Conservation (phyloP, 1,140 invertebrate species). For the Spodoptera frugiperda region DNA sequence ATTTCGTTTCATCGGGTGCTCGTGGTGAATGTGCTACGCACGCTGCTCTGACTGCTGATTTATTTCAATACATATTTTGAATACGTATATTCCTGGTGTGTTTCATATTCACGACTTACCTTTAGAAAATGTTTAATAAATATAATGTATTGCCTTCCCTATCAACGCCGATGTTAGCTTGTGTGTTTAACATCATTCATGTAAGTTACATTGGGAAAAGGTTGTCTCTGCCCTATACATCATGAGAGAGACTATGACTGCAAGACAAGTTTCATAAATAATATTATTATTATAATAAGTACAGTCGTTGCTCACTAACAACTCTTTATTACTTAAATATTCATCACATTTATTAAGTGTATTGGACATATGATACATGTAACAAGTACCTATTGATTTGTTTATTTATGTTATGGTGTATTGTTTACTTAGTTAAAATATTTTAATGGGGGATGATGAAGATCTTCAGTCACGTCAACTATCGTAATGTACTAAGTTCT, state of each 20-base stretch:
- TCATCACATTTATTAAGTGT: not conserved
- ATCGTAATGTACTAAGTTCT: too few species aligned
- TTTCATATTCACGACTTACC: constrained; percentile 25
- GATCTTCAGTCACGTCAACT: too few species aligned
- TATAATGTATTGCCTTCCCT: constrained; percentile 35
- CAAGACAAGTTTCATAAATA: constrained; percentile 20
- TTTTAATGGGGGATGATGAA: too few species aligned
- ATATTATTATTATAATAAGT: constrained; percentile 16
- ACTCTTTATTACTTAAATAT: constrained; percentile 8
- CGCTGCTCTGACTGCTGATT: constrained; percentile 45
- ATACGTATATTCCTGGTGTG: constrained; percentile 31
- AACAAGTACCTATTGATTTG: not conserved
- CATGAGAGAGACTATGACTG: constrained; percentile 3
- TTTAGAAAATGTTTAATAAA: constrained; percentile 37
- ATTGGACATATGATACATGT: not conserved
- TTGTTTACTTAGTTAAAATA: too few species aligned
- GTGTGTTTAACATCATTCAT: constrained; percentile 34
- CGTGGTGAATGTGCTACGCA: constrained; percentile 38
- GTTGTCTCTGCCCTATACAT: constrained; percentile 21
- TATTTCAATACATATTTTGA: constrained; percentile 46
- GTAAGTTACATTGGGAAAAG: constrained; percentile 20
- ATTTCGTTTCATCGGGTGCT: constrained; percentile 53
- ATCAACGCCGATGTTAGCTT: constrained; percentile 34
- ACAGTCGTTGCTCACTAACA: constrained; percentile 8
- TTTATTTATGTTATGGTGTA: too few species aligned